phyloP scores from a whole-genome alignment of 1,140 invertebrate species.

The Anastrepha ludens region DNA sequence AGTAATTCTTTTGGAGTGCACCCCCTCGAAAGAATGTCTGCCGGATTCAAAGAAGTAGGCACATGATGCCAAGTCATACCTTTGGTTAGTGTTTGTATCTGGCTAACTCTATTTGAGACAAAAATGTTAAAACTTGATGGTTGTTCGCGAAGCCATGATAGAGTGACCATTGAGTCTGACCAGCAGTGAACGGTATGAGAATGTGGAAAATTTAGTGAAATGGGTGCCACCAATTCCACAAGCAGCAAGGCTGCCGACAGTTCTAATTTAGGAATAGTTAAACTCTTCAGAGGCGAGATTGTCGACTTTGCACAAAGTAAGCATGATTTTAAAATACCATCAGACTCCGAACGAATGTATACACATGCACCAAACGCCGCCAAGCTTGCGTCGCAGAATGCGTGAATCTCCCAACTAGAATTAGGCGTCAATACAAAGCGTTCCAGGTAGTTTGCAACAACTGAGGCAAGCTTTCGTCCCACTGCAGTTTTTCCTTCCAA shows the following conservation, averaged over 20 bases:
- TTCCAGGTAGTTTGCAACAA: neutral
- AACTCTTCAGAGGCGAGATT: conserved; percentile 35
- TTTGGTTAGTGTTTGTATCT: conserved; percentile 22
- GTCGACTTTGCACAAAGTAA: conserved; percentile 34
- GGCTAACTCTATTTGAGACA: conserved; percentile 56
- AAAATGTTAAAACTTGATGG: conserved; percentile 61
- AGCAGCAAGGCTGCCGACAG: conserved; percentile 61
- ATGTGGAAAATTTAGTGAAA: conserved; percentile 24
- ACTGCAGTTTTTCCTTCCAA: neutral
- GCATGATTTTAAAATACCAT: conserved; percentile 53
- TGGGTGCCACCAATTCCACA: conserved; percentile 58
- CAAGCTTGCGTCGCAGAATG: neutral
- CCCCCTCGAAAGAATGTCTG: conserved; percentile 53
- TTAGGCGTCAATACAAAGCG: neutral
- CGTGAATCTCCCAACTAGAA: neutral
- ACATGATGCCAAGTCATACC: conserved; percentile 34
- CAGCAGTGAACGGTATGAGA: conserved; percentile 57
- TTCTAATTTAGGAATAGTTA: conserved; percentile 65
- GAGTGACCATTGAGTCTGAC: conserved; percentile 38
- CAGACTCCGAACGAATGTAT: conserved; percentile 61
- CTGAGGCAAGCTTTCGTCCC: neutral
- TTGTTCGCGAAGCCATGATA: conserved; percentile 54
- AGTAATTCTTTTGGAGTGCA: neutral
- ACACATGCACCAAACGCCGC: conserved; percentile 62
- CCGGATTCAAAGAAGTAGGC: conserved; percentile 27